Base-by-base conservation (phyloP, 2,888 invertebrate species). In the Hyles lineata region DNA sequence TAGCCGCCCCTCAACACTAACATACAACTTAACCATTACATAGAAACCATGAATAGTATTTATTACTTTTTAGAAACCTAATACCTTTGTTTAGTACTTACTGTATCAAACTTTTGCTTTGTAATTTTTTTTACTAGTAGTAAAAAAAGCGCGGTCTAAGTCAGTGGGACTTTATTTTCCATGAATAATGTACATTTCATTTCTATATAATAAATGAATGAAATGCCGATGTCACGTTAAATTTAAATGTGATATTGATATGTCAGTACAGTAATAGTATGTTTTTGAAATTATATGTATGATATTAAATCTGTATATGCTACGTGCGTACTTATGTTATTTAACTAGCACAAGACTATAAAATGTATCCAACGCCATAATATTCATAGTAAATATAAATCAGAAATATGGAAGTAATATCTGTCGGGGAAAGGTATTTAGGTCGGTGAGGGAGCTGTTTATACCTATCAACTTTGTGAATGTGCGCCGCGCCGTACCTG, bases 311-410 rank as follows among this genome's bases (percentile, higher is more conserved):
- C 17, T 55, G n/a, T 19, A 43, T 15, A 3, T 15, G 11, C 55
- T 15, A 55, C n/a, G 11, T 61, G 25, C 29, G 23, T 5, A 25
- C 25, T n/a, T 25, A 6, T n/a, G 35, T n/a, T 11, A 15, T 21
- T 60, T 6, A 32, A 15, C 29, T 29, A 43, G 19, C 23, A 58
- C n/a, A 70, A 76, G 70, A 43, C 67, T 55, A 63, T 61, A 76
- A 73, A 73, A 77, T 69, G 15, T 52, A 71, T 72, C 67, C 72
- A 74, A 73, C 61, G 71, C 73, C 58, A 73, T 71, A 73, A 74
- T 74, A 74, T 69, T 81, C 83, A 55, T 55, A 55, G 17, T 85
- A 83, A 84, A 86, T 82, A 85, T 83, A 84, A 80, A 77, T 63
- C 77, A 76, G 75, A 80, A 82, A 79, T 79, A 77, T 77, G 76